Base-by-base conservation (phyloP, 2,113 vertebrate species). In the Dendropsophus ebraccatus region DNA sequence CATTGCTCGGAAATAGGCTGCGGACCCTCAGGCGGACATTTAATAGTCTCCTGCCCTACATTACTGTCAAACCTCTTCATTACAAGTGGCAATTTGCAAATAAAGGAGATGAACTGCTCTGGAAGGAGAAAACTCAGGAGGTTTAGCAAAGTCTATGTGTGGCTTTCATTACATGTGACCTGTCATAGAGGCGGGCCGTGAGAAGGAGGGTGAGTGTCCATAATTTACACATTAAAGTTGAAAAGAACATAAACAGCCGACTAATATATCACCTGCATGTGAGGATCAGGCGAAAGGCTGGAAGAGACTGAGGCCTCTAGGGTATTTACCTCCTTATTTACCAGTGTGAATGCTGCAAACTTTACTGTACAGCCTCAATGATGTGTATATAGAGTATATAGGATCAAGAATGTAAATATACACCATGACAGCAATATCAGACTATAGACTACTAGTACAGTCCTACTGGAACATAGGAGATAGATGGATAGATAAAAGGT, bases 21-120 rank as follows among this genome's bases (percentile, higher is more conserved):
- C 25, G 75, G 65, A 72, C 76, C 84, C 75, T 73, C 49, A 13
- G 84, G 84, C 76, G 45, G 50, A 13, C 49, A n/a, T 73, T 86
- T 80, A 80, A 86, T 78, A 80, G 73, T 76, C 60, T 80, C 21
- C 76, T 10, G 49, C 62, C 58, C 84, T 86, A 86, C 78, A 80
- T 86, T 86, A 86, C 77, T 86, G 75, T 80, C 84, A 86, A 21
- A 86, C 76, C 75, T 69, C 84, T 86, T 86, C 65, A 86, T 81
- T 86, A 81, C 56, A 13, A 74, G 52, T 86, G 77, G 35, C 85
- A 86, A 72, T 54, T 72, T 72, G 84, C 84, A 86, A 86, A 86
- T 86, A 86, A 80, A 41, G 35, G 76, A 85, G 47, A 67, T 37
- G 56, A 28, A 52, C 30, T 37, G 32, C 28, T 21, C 67, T 62